Evolutionary conservation across 2,113 vertebrate genomes (phyloP).

Genomic region (Cavia aperea): DNA sequence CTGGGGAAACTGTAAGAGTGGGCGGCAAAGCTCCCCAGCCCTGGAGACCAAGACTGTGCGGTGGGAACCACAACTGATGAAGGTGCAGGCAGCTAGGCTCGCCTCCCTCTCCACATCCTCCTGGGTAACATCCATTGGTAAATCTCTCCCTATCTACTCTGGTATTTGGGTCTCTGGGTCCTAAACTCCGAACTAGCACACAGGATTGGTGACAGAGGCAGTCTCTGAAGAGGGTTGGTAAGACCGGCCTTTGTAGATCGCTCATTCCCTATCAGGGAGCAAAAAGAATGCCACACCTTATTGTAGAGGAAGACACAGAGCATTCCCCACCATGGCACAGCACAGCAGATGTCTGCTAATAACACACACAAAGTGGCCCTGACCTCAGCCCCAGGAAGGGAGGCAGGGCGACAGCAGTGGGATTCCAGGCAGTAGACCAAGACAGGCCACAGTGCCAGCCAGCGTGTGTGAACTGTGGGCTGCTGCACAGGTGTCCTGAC

Average conservation of each 20-base stretch:
- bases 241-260: not conserved
- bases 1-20: not conserved
- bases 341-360: not conserved
- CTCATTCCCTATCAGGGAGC: fast-evolving
- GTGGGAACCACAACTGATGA: fast-evolving
- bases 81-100: fast-evolving
- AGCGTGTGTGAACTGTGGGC: too few species aligned
- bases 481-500: not conserved
- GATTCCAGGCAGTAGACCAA: not conserved
- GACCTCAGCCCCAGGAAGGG: too few species aligned
- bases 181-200: not conserved
- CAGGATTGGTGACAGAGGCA: not conserved
- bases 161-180: fast-evolving
- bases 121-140: too few species aligned
- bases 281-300: not conserved
- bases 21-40: too few species aligned
- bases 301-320: too few species aligned
- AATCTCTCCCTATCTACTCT: too few species aligned
- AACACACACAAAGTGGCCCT: not conserved
- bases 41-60: fast-evolving
- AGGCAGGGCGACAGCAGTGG: fast-evolving
- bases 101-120: not conserved
- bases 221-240: not conserved
- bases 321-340: fast-evolving
- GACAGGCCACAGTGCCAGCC: too few species aligned